Evolutionary conservation across 2,888 invertebrate genomes (phyloP), one percentile per base, ranked within the genome.

Genomic region (Oscheius sp.): DNA sequence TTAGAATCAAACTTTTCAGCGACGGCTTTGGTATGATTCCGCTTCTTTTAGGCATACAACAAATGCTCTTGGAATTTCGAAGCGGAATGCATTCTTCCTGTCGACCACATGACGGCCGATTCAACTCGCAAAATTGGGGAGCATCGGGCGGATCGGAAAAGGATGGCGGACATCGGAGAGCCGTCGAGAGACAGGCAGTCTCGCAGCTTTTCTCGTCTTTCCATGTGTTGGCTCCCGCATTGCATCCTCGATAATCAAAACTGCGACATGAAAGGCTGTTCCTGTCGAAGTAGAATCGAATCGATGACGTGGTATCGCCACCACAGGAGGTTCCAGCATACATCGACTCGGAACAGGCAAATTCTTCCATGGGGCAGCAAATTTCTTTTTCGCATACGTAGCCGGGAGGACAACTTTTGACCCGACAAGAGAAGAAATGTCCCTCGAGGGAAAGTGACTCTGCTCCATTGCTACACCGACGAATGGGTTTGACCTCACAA

Each of bases 101-200:
- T 25, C 43, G 45, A 23, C 69, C 68, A 55, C 84, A 84, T 1
- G 81, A 80, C 21, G 80, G 78, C n/a, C 76, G 75, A 29, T 66
- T 61, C 0, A 74, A 58, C 21, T 77, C 75, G 70, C 84, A 84
- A 52, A 80, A 75, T 72, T 84, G 81, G 6, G 82, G 83, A 72
- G 78, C 75, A 45, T 81, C 80, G 27, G 55, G 13, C 7, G 85
- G 85, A 69, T 83, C 82, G 12, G 56, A 16, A 52, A 79, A 82
- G 0, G 85, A 83, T 16, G 72, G 68, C 9, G 85, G 83, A 52
- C 85, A 85, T 21, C 75, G 72, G 16, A 76, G 18, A n/a, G 49
- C 46, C n/a, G 68, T 53, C 18, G 66, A 49, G 1, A 23, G 41
- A 78, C 74, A 73, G 41, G 76, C 75, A 16, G 73, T 72, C 27